Conservation (phyloP, 2,113 vertebrate genomes). For the Cercocebus atys region DNA sequence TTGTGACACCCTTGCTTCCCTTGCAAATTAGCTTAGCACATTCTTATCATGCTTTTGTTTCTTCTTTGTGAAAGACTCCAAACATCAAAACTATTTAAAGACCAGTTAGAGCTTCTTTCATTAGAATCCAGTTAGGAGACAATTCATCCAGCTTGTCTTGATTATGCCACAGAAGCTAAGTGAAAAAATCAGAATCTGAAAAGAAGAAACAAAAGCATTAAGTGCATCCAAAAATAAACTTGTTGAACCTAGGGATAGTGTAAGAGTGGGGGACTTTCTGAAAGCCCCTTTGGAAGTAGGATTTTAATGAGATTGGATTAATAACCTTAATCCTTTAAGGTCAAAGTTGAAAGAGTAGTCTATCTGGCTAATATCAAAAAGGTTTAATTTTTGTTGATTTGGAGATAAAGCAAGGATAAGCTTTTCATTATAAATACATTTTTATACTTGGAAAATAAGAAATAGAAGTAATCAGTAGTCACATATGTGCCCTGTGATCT, state of each 20-base stretch:
- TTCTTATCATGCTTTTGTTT: slow-evolving; percentile 18
- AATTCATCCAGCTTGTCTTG: slow-evolving; percentile 34
- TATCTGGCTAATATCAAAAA: neutral
- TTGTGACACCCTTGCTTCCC: neutral
- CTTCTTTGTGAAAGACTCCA: slow-evolving; percentile 22
- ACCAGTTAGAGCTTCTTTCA: slow-evolving; percentile 7
- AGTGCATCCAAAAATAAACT: neutral
- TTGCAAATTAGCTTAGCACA: neutral
- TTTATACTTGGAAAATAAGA: neutral
- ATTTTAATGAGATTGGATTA: neutral
- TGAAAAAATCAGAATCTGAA: slow-evolving; percentile 58
- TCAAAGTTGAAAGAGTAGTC: neutral
- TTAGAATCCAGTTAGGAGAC: slow-evolving; percentile 16
- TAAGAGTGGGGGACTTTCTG: neutral
- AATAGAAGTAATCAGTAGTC: slow-evolving; percentile 8
- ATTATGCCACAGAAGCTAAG: slow-evolving; percentile 41
- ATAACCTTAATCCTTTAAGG: neutral
- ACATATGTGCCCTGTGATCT: neutral
- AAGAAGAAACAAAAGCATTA: slow-evolving; percentile 35
- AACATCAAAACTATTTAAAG: slow-evolving; percentile 48
- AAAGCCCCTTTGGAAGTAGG: slow-evolving; percentile 4
- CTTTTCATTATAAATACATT: slow-evolving; percentile 45
- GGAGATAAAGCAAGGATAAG: slow-evolving; percentile 17
- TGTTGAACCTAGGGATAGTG: slow-evolving; percentile 21
- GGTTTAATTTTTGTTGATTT: neutral